Evolutionary conservation across 2,888 invertebrate genomes (phyloP).

Genomic region (Gortyna flavago): DNA sequence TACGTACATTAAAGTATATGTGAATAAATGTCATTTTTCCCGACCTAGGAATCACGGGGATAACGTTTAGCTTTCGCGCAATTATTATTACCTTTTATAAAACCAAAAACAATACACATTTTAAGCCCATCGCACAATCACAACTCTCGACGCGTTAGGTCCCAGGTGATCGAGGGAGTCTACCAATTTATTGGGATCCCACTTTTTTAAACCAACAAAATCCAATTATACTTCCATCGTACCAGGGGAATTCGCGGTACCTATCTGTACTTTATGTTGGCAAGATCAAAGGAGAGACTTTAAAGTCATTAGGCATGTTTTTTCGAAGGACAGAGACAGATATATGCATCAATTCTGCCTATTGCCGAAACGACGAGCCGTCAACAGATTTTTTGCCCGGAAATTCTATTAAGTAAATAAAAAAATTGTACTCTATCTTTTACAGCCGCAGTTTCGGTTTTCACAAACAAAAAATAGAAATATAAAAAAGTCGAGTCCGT

Average conservation of each 20-base stretch:
- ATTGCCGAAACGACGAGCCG: not conserved
- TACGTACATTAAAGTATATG: too few relatives aligned
- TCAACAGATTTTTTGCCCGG: not conserved
- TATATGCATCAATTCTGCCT: not conserved
- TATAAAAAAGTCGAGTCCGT: not conserved
- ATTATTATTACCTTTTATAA: not conserved
- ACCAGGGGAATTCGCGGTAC: conserved; percentile 32
- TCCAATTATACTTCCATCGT: conserved; percentile 47
- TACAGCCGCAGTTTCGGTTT: not conserved
- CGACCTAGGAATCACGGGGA: not conserved
- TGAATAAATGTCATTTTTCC: not conserved
- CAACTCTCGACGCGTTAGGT: conserved; percentile 30
- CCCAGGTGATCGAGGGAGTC: conserved; percentile 44
- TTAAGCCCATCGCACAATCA: not conserved
- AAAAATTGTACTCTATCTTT: not conserved
- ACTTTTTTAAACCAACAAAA: conserved; percentile 51
- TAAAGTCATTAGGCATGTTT: not conserved
- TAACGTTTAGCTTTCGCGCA: not conserved
- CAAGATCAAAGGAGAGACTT: conserved; percentile 26
- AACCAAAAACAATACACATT: conserved; percentile 22
- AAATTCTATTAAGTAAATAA: not conserved
- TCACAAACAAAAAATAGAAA: not conserved
- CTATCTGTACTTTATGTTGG: not conserved
- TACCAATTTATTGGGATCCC: conserved; percentile 50
- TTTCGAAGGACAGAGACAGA: not conserved